These are phyloP conservation scores for Magallana ariakensis DNA, from an alignment of 1,140 invertebrate species.

Conservation along the genomic window DNA sequence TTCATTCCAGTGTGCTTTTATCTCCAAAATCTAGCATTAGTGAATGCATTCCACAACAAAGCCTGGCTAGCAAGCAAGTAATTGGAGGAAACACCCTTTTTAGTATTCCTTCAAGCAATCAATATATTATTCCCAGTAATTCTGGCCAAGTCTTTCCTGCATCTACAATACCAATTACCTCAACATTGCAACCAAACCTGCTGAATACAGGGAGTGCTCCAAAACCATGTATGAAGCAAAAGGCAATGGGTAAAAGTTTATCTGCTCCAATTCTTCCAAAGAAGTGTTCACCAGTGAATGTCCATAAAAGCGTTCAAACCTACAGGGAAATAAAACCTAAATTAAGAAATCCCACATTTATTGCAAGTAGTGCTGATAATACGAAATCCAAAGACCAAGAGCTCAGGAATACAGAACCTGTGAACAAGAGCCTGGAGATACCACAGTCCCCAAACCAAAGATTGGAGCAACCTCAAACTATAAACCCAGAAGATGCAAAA, in stretches of 20 bases:
- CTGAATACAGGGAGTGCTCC: neutral
- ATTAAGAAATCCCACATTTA: neutral
- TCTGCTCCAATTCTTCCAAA: neutral
- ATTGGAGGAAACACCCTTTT: neutral
- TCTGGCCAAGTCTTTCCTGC: neutral
- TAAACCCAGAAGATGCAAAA: neutral
- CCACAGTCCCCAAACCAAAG: no score
- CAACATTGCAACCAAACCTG: neutral
- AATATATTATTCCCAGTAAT: neutral
- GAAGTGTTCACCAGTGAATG: neutral
- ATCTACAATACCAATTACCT: neutral
- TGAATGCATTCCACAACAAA: neutral
- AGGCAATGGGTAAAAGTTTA: neutral
- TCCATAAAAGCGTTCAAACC: neutral
- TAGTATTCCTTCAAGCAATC: neutral
- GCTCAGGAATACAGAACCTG: no score
- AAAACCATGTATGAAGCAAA: neutral
- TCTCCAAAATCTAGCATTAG: neutral
- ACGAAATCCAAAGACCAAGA: no score
- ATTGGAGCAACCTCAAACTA: neutral
- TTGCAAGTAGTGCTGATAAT: no score
- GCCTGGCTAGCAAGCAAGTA: neutral
- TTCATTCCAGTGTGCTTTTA: neutral
- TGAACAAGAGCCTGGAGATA: no score
- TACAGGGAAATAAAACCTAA: slow-evolving; percentile 23